Base-by-base conservation (phyloP, 2,888 invertebrate species). In the Cataglyphis cursor region DNA sequence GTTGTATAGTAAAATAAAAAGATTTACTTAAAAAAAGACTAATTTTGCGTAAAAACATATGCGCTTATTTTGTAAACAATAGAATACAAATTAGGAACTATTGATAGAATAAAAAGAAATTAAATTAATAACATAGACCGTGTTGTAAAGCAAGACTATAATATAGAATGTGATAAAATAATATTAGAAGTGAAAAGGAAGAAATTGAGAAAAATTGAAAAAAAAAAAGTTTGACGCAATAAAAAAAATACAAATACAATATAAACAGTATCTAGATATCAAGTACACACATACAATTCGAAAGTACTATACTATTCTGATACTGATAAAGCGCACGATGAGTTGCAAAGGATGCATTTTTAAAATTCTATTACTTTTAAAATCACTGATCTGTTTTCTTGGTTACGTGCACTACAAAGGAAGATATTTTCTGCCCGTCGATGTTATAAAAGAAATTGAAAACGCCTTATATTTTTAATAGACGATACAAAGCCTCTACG, bases 331-430 rank as follows among this genome's bases (percentile, higher is more conserved):
- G 35, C 21, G 12, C 18, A 35, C 41, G 18, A n/a, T 51, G 18
- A 48, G 18, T 18, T 18, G 44, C 44, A 44, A 51, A 51, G 31
- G n/a, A n/a, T 59, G 21, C n/a, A 68, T 80, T 70, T 80, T 59
- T 35, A 44, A 72, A 72, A 59, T 80, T 80, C 72, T 80, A 70
- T 72, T 80, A 70, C 48, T 72, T 66, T 44, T 44, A 24, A 44
- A 72, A 59, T 9, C 57, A 31, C 44, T 44, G 44, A 44, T 8
- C 59, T 51, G 18, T 41, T 10, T 35, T 35, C 54, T 35, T 38
- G 28, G 31, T 59, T 80, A 72, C 59, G 31, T 41, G 31, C 44
- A 2, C 31, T 21, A 44, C 24, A 44, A 80, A 70, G 31, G 18
- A 59, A 57, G 28, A 12, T n/a, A 70, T 24, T 44, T 35, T 12